Conservation (phyloP, 2,888 invertebrate genomes). For the Euzetes globulus region DNA sequence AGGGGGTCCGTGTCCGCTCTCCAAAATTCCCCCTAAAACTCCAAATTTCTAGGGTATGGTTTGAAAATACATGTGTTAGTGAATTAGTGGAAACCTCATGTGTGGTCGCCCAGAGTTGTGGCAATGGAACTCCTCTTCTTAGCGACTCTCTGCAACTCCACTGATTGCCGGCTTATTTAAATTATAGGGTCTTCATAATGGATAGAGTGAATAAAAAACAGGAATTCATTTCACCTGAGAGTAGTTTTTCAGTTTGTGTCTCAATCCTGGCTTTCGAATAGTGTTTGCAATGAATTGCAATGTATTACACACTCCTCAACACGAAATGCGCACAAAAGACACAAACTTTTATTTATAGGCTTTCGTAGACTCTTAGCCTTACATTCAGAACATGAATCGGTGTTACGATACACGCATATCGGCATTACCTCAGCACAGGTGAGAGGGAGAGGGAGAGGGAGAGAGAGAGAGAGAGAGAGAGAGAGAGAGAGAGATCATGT, state of each 20-base stretch:
- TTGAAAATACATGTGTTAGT: conserved; percentile 4
- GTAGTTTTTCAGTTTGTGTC: neutral
- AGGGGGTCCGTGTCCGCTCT: too few relatives aligned
- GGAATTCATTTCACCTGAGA: conserved; percentile 16
- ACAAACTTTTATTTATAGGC: neutral
- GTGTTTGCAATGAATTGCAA: neutral
- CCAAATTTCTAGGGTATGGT: neutral
- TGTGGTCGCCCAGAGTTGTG: conserved; percentile 12
- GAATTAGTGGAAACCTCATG: conserved; percentile 11
- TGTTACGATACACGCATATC: too few relatives aligned
- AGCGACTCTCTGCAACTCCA: conserved; percentile 9
- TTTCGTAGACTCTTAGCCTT: neutral
- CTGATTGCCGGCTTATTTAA: conserved; percentile 29
- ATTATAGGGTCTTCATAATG: conserved; percentile 27
- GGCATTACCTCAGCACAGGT: too few relatives aligned
- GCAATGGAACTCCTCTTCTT: conserved; percentile 31
- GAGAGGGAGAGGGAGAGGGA: too few relatives aligned
- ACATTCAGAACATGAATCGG: too few relatives aligned
- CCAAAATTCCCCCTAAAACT: too few relatives aligned
- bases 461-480: too few relatives aligned
- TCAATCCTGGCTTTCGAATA: too few relatives aligned
- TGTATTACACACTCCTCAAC: conserved; percentile 21
- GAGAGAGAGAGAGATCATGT: too few relatives aligned
- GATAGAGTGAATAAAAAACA: conserved; percentile 29
- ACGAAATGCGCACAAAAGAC: neutral